These are phyloP conservation scores for Vollenhovia emeryi DNA, from an alignment of 1,140 invertebrate species.

Conservation along the genomic window DNA sequence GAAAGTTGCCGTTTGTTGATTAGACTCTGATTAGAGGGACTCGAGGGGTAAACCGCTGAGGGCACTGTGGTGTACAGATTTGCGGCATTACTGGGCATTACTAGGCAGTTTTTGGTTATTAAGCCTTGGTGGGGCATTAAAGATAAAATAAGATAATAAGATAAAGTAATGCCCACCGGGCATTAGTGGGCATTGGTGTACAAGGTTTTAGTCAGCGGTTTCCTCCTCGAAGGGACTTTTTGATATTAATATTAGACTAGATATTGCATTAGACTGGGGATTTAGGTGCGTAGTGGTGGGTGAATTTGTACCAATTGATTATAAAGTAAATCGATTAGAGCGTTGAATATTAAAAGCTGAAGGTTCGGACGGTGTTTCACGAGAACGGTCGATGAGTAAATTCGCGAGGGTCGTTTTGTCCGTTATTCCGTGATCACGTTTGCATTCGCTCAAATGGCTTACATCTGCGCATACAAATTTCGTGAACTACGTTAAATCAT, in stretches of 20 bases:
- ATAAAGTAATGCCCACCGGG: too few species aligned
- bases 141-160: too few species aligned
- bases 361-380: neutral
- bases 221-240: neutral
- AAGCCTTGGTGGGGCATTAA: too few species aligned
- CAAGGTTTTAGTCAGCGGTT: too few species aligned
- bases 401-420: slow-evolving; percentile 30
- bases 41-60: too few species aligned
- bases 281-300: neutral
- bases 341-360: neutral
- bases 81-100: too few species aligned
- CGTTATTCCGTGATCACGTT: slow-evolving; percentile 61
- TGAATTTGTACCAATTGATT: neutral
- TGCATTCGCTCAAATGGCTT: slow-evolving; percentile 63
- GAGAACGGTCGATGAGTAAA: slow-evolving; percentile 4
- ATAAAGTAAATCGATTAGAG: neutral
- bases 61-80: too few species aligned
- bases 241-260: neutral
- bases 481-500: slow-evolving; percentile 63
- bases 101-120: too few species aligned
- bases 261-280: neutral
- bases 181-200: too few species aligned
- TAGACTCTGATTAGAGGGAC: too few species aligned
- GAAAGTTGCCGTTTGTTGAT: too few species aligned
- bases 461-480: slow-evolving; percentile 57